Evolutionary conservation across 2,797 vertebrate species (phyloP).

Genomic region (Dicrostonyx torquatus): DNA sequence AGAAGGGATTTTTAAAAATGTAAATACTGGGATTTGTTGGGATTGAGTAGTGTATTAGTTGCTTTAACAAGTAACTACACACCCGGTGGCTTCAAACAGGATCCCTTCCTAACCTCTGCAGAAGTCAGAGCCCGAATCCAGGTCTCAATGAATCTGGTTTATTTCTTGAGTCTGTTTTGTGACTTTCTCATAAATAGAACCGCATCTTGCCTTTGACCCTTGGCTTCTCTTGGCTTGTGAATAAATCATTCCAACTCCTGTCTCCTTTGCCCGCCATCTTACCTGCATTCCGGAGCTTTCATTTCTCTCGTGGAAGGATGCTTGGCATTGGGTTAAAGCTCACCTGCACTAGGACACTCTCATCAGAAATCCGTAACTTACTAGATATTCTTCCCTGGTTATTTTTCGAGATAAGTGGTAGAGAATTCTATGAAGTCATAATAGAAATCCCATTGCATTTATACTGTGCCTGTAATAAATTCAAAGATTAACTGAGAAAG

Average conservation of each 20-base stretch:
- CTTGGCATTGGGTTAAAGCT: neutral
- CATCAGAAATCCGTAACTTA: conserved; percentile 9
- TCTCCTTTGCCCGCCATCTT: fast-evolving
- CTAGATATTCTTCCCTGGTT: conserved; percentile 2
- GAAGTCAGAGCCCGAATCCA: neutral
- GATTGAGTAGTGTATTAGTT: neutral
- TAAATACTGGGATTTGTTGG: neutral
- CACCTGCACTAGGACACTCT: neutral
- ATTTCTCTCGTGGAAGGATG: neutral
- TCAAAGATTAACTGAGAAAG: conserved; percentile 57
- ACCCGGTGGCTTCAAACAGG: neutral
- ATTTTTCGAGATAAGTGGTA: conserved; percentile 44
- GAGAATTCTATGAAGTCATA: conserved; percentile 25
- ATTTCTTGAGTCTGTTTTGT: neutral
- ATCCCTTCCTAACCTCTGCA: neutral
- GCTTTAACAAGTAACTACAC: neutral
- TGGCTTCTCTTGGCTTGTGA: neutral
- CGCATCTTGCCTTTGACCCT: neutral
- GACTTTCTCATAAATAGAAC: neutral
- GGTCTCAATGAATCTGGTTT: neutral
- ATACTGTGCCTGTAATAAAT: conserved; percentile 9
- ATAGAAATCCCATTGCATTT: conserved; percentile 27
- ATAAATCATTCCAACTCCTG: fast-evolving
- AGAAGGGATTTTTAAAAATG: neutral
- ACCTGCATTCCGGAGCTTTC: neutral